Evolutionary conservation across 2,797 vertebrate genomes (phyloP), one percentile per base, ranked within the genome.

Genomic region (Pseudomugil gertrudae): DNA sequence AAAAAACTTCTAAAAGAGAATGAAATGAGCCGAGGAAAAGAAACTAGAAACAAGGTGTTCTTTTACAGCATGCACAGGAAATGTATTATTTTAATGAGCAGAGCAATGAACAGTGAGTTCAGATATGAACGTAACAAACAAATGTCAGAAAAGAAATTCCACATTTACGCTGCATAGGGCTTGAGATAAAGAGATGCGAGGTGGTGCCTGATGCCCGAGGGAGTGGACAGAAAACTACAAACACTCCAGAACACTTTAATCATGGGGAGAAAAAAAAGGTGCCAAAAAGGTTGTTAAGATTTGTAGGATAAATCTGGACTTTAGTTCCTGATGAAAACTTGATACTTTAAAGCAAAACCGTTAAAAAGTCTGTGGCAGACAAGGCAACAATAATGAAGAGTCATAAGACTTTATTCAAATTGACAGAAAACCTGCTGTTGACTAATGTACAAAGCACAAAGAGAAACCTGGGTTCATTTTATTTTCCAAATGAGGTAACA

Each of bases 41-140:
- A 36, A 63, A 69, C 50, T 59, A 38, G 63, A 84, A 72, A 45
- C 30, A 68, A 51, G 33, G 30, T 65, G 57, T 67, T 86, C 57
- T 66, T 45, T 50, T 26, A 51, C 56, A 63, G 68, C 86, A 89
- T 91, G 88, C 84, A 55, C 19, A 40, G 72, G 69, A 69, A 72
- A 76, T 76, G 0, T 66, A 0, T 62, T 69, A 72, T 81, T 85
- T 26, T 80, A 83, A 88, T 74, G 84, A 86, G 71, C 83, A 85
- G 87, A 90, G 88, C 83, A 88, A 85, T 87, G 83, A 86, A 83
- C 78, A 82, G 57, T 51, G 54, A 55, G 71, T 66, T 69, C 32
- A 47, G 63, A 73, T 68, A 57, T 35, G 61, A 81, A 72, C 66
- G 54, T 33, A 66, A 74, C 64, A 60, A 79, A 73, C 48, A 43